Evolutionary conservation across 2,888 invertebrate genomes (phyloP), one percentile per base, ranked within the genome.

Genomic region (Axea sp.): DNA sequence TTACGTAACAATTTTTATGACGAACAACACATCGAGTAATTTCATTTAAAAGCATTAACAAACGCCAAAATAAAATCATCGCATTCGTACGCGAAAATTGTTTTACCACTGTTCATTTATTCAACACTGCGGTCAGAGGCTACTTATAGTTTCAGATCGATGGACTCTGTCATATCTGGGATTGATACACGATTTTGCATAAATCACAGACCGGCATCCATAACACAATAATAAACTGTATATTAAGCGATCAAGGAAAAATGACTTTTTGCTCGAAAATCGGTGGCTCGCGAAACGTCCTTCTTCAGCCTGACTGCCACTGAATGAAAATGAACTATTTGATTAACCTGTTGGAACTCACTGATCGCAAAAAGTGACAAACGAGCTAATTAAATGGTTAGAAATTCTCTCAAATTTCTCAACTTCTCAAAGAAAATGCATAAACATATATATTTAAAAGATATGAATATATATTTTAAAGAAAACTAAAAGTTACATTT

Each of bases 71-170:
- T 12, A 31, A 24, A 4, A 24, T 15, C 8, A 11, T 47, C 57
- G 57, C 67, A 47, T 24, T 3, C 14, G 6, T 6, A 12, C 45
- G 47, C 33, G 24, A 51, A 43, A 8, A 3, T 49, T 30, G 39
- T 15, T 26, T 31, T 47, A n/a, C 3, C 33, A 45, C 22, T 60
- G 37, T 24, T 69, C 47, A 69, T 60, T 69, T 69, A 69, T 69
- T 69, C 35, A 69, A 51, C 31, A 19, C 15, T 26, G 31, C 24
- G 17, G 45, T 35, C 31, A 4, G 11, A 19, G 22, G 37, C 37
- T 69, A 47, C 60, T 60, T 53, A 69, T 60, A 69, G 69, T 53
- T 31, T 43, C 17, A 28, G 60, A 53, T 69, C 69, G 60, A 60
- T 69, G 35, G 3, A 15, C 49, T 57, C 47, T 14, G 22, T 67